Evolutionary conservation across 2,797 vertebrate species (phyloP).

Genomic region (Sebastes iracundus): DNA sequence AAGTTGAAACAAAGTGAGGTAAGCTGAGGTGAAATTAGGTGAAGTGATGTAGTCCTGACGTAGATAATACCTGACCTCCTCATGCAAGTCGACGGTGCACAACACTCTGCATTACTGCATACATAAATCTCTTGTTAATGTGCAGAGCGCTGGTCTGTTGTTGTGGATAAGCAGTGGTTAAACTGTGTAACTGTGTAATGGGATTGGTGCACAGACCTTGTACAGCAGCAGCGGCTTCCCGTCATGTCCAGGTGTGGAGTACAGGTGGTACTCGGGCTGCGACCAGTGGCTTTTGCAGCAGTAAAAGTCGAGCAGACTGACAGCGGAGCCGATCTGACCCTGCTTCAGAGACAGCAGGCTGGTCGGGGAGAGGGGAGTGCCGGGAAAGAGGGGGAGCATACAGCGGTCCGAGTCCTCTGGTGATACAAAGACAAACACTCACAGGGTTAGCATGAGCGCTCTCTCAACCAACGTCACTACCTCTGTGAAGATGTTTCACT

Average conservation of each 20-base stretch:
- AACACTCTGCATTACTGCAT: too few species aligned
- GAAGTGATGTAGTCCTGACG: too few species aligned
- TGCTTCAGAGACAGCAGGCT: slow-evolving; percentile 88
- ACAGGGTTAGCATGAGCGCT: not conserved
- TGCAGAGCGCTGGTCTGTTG: too few species aligned
- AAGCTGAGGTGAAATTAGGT: too few species aligned
- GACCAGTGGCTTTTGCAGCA: slow-evolving; percentile 91
- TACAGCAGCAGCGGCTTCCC: slow-evolving; percentile 61
- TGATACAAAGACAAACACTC: not conserved
- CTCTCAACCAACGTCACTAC: too few species aligned
- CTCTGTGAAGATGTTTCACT: too few species aligned
- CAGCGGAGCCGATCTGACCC: slow-evolving; percentile 89
- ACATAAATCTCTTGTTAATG: too few species aligned
- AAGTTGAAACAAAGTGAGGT: too few species aligned
- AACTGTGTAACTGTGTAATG: too few species aligned
- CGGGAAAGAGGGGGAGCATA: slow-evolving; percentile 85
- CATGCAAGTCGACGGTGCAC: too few species aligned
- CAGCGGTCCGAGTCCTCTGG: slow-evolving; percentile 78
- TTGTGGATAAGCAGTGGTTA: too few species aligned
- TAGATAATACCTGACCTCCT: too few species aligned
- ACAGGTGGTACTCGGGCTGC: slow-evolving; percentile 91
- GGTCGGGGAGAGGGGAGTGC: slow-evolving; percentile 86
- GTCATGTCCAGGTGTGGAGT: slow-evolving; percentile 84
- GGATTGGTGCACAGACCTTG: slow-evolving; percentile 50
- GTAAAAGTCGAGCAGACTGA: slow-evolving; percentile 90